Percentiles rank a stretch among this genome's conserved stretches.
phyloP scores from a whole-genome alignment of 2,113 vertebrate species.

The Manacus vitellinus region DNA sequence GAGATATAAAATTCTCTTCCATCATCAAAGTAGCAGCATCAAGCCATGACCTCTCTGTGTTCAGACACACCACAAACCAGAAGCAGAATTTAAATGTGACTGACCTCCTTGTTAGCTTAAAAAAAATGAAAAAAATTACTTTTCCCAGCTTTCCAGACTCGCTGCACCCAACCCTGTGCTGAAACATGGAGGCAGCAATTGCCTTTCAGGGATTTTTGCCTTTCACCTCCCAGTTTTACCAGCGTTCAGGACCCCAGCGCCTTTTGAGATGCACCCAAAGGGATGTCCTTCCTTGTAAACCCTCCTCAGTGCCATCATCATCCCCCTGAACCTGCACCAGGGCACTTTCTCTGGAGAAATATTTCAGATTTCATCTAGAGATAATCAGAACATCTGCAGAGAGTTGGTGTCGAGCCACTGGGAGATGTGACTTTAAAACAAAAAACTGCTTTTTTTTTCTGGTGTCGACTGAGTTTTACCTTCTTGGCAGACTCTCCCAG shows the following conservation, averaged over 20 bases:
- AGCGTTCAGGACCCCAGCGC: background rate
- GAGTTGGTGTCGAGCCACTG: background rate
- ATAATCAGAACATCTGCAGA: background rate
- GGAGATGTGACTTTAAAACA: background rate
- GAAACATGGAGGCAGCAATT: background rate
- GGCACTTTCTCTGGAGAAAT: background rate
- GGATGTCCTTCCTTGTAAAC: background rate
- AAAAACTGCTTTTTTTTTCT: background rate
- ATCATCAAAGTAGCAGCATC: background rate
- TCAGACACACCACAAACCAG: background rate
- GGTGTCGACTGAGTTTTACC: too few species aligned
- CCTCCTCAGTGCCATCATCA: background rate
- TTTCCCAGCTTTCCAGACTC: background rate
- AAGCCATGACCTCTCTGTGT: background rate
- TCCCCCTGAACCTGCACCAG: background rate
- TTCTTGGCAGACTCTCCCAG: background rate
- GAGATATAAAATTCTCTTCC: background rate
- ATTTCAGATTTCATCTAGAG: background rate
- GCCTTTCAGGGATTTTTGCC: background rate
- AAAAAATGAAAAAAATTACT: background rate
- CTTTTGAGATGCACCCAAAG: background rate
- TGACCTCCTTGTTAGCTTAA: background rate
- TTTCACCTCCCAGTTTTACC: background rate
- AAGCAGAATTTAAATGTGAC: slow-evolving; percentile 9
- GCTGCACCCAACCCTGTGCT: background rate